Evolutionary conservation across 35 echinoderm and acorn worm species (phyloP), one percentile per base, ranked within the genome.

Genomic region (Chiridota heheva): DNA sequence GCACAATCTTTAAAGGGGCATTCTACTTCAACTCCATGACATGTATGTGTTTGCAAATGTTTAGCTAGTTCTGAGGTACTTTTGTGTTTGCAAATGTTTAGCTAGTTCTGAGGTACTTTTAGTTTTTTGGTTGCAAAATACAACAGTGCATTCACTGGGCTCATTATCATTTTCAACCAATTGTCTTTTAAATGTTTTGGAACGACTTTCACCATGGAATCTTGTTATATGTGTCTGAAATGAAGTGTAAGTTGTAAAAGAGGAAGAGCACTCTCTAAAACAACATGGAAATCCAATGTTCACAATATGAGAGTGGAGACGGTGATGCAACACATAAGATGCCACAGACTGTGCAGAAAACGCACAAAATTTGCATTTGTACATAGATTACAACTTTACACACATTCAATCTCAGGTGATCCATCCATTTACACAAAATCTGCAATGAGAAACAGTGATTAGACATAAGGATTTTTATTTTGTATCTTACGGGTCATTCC

Each of bases 151-250:
- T 32, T n/a, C 12, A 4, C 22, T 22, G 58, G 18, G 33, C 58
- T 15, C 17, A 31, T 0, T 26, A 29, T 2, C 34, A 5, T 34
- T 30, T 25, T 13, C 13, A 63, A 42, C 40, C 27, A 12, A 40
- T 42, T 36, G 58, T 16, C 76, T 18, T 10, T 2, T 27, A 12
- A 25, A 43, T 40, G 33, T 3, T 31, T 65, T 36, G 30, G 39
- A 3, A 6, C 61, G 61, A 18, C 18, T 35, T 5, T 65, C 30
- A 3, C 31, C 12, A 67, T 81, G 78, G 2, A 44, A 24, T 34
- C 78, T 42, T 26, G 59, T 81, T 22, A 60, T 32, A 12, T 80
- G 78, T n/a, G 34, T 67, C 36, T 81, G 40, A 17, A 64, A 81
- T 5, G 40, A 62, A 63, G 77, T 13, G 22, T 81, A 81, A 4